Base-by-base conservation (phyloP, 92 coral and sea anemone genomes). In the Micromussa lordhowensis region DNA sequence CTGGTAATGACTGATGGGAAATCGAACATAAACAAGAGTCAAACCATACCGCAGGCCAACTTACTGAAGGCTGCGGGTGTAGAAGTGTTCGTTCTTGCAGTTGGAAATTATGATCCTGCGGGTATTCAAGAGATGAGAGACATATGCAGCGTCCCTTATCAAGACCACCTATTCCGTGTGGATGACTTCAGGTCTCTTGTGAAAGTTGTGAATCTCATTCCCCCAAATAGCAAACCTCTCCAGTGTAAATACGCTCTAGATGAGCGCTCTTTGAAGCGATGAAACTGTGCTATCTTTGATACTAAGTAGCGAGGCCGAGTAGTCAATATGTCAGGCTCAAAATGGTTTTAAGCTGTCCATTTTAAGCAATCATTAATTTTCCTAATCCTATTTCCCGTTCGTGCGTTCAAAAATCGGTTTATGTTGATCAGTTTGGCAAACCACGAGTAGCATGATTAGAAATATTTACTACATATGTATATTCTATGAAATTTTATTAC, bases 1-100 rank as follows among this genome's bases (percentile, higher is more conserved):
- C 79, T 95, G 21, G 69, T 95, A 1, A 77, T 95, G 34, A 93
- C 98, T 29, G 98, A 95, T 75, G 98, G 96, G 0, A 90, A 89
- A 64, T 93, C 96, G 15, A 95, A 93, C 84, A 87, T 89, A 64
- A 84, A 90, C 35, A 68, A 87, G 44, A 77, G 81, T 26, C 44
- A 75, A 74, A 95, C 98, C 0, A 55, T 91, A 48, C 90, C 79
- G 15, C 94, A 89, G 35, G 98, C 98, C 6, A 21, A 81, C 32
- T 79, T 35, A 38, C 85, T 95, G 40, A 95, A 93, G 86, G 81
- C 86, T 1, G 71, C 31, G 11, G 96, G 96, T 18, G 83, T 91
- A 26, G 91, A 95, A 59, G 91, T 95, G 59, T 95, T 91, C 75
- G 98, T 95, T 40, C 85, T 95, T n/a, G 98, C 96, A 0, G 95